Base-by-base conservation (phyloP, 37 sponge, comb jelly and placozoan genomes). In the Ephydatia muelleri region DNA sequence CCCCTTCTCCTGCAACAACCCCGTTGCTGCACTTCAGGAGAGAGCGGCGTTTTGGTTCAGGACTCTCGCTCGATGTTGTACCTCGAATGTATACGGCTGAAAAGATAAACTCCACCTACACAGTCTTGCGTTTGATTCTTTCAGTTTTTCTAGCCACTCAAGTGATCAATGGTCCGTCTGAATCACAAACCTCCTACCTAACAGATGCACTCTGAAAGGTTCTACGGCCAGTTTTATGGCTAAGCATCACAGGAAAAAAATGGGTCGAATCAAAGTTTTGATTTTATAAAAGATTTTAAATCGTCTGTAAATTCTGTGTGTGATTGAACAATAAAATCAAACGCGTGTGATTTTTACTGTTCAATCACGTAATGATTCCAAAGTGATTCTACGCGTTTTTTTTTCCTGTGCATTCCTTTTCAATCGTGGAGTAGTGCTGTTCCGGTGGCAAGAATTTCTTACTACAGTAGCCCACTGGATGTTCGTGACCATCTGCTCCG, bases 401-500 rank as follows among this genome's bases (percentile, higher is more conserved):
- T n/a, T n/a, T n/a, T n/a, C n/a, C n/a, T n/a, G n/a, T n/a, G 38
- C 80, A 85, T 57, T 85, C 86, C 72, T 78, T 85, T 57, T 85
- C 86, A 25, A 79, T 80, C 6, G 33, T 37, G 11, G 86, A 77
- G 30, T 85, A 85, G 27, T 78, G 66, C 32, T 4, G 64, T 40
- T 85, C 85, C 26, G 28, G 21, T 23, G 86, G 80, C 9, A 33
- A 25, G 1, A 77, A 35, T 25, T 78, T 49, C 2, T 70, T 70
- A 29, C 79, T 85, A 5, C 70, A 38, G 49, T 30, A 85, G 1
- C 79, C 86, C 1, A 78, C 70, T 8, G 86, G 86, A 36, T 85
- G 86, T 67, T 85, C 86, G 8, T 83, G 37, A 2, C 84, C 84
- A 73, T 49, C 21, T 43, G 36, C 49, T 1, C 9, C 38, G 14